phyloP scores from a whole-genome alignment of 2,888 invertebrate genomes.

The Beris morrisii region DNA sequence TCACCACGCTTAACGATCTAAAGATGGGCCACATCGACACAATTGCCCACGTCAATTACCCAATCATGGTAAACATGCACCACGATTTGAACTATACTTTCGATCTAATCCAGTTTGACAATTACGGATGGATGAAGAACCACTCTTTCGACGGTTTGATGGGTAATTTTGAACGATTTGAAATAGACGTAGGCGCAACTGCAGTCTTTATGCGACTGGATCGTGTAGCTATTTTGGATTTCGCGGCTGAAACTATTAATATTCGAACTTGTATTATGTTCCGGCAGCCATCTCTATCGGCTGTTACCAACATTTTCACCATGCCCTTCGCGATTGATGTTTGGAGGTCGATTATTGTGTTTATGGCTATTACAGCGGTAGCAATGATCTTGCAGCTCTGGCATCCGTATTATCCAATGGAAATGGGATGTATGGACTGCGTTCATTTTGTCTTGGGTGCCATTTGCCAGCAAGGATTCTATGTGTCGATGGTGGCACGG shows the following conservation, averaged over 20 bases:
- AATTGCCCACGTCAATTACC: conserved; percentile 56
- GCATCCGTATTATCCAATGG: conserved; percentile 45
- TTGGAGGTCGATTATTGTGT: conserved; percentile 56
- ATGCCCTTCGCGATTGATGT: conserved; percentile 63
- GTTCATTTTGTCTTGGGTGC: conserved; percentile 62
- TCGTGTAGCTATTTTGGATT: conserved; percentile 59
- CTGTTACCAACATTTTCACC: conserved; percentile 64
- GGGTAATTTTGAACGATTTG: conserved; percentile 61
- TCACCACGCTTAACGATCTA: conserved; percentile 52
- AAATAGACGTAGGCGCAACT: conserved; percentile 61
- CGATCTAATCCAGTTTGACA: conserved; percentile 53
- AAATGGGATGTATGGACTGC: conserved; percentile 55
- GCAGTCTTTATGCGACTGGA: conserved; percentile 62
- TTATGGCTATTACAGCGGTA: conserved; percentile 47
- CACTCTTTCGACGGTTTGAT: conserved; percentile 63
- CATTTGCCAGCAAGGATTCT: conserved; percentile 65
- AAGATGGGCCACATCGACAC: conserved; percentile 54
- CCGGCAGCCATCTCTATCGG: conserved; percentile 64
- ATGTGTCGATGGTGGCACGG: conserved; percentile 56
- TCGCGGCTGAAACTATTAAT: conserved; percentile 59
- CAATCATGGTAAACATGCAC: conserved; percentile 50
- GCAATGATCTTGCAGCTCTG: conserved; percentile 47
- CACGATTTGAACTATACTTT: conserved; percentile 57
- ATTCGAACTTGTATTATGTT: conserved; percentile 63
- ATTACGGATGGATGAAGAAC: conserved; percentile 63